These are phyloP conservation scores for Apamea monoglypha DNA, from an alignment of 2,888 invertebrate genomes.

Conservation along the genomic window DNA sequence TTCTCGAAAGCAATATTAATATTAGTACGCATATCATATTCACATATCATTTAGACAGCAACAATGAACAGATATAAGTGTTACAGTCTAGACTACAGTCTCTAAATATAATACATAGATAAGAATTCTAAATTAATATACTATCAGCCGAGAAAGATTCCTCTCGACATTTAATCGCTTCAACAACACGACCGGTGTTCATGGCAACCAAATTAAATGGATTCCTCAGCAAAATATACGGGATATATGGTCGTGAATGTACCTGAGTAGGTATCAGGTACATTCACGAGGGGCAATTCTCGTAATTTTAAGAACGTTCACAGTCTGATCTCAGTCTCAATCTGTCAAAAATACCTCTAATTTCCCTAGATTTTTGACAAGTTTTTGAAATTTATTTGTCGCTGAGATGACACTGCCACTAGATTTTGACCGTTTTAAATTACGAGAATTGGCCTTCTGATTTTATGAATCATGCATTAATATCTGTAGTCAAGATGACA, in stretches of 20 bases:
- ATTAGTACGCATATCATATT: not conserved
- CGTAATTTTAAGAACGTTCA: too few relatives aligned
- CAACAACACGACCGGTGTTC: not conserved
- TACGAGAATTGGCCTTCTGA: not conserved
- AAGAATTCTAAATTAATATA: constrained; percentile 1
- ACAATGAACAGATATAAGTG: not conserved
- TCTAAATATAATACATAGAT: not conserved
- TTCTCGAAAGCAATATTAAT: too few relatives aligned
- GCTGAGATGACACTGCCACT: too few relatives aligned
- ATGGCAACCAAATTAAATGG: not conserved
- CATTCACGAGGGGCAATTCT: not conserved
- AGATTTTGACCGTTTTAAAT: too few relatives aligned
- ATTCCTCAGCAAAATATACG: not conserved
- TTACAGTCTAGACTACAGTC: not conserved
- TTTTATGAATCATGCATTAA: not conserved
- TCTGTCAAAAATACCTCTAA: too few relatives aligned
- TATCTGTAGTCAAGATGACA: not conserved
- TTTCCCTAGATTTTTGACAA: too few relatives aligned
- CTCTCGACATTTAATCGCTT: not conserved
- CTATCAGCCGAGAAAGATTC: not conserved
- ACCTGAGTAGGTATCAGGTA: not conserved
- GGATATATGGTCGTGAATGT: too few relatives aligned
- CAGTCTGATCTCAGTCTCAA: too few relatives aligned
- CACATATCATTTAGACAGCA: not conserved
- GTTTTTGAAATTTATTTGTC: too few relatives aligned